These are phyloP conservation scores for Didymodactylos carnosus DNA, from an alignment of 2,888 invertebrate species.

Conservation along the genomic window DNA sequence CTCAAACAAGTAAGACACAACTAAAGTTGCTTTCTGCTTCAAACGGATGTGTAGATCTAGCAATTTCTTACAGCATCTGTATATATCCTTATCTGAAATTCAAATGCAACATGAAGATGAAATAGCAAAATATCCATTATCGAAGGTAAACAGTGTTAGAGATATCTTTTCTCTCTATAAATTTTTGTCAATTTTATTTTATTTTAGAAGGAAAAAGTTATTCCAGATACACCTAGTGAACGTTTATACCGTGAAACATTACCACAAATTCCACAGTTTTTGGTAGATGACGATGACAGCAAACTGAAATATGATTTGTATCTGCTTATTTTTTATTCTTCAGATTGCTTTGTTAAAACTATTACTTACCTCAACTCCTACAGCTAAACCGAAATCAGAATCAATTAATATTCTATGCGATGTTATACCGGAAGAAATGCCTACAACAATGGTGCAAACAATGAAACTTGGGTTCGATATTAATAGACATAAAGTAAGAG, in stretches of 20 bases:
- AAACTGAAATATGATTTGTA: neutral
- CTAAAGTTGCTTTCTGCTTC: neutral
- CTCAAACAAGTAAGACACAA: constrained; percentile 46
- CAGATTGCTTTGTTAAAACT: constrained; percentile 79
- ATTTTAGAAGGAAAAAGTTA: constrained; percentile 38
- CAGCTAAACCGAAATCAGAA: constrained; percentile 85
- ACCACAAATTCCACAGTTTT: constrained; percentile 84
- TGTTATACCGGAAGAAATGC: constrained; percentile 88
- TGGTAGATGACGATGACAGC: too few species aligned
- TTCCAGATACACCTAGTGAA: constrained; percentile 64
- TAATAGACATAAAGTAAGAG: constrained; percentile 61
- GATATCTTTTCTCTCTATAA: too few species aligned
- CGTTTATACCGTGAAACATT: constrained; percentile 75
- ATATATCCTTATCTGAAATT: constrained; percentile 71
- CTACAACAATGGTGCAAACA: constrained; percentile 50
- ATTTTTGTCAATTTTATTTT: too few species aligned
- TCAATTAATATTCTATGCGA: constrained; percentile 95
- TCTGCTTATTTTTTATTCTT: constrained; percentile 2
- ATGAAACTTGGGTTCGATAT: constrained; percentile 89
- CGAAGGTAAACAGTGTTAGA: constrained; percentile 39
- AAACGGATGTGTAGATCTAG: constrained; percentile 22
- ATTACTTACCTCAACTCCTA: constrained; percentile 83
- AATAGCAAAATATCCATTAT: constrained; percentile 69
- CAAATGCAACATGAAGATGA: constrained; percentile 76
- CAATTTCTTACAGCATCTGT: constrained; percentile 52